These are phyloP conservation scores for Plemyria rubiginata DNA, from an alignment of 2,888 invertebrate species.

Conservation along the genomic window DNA sequence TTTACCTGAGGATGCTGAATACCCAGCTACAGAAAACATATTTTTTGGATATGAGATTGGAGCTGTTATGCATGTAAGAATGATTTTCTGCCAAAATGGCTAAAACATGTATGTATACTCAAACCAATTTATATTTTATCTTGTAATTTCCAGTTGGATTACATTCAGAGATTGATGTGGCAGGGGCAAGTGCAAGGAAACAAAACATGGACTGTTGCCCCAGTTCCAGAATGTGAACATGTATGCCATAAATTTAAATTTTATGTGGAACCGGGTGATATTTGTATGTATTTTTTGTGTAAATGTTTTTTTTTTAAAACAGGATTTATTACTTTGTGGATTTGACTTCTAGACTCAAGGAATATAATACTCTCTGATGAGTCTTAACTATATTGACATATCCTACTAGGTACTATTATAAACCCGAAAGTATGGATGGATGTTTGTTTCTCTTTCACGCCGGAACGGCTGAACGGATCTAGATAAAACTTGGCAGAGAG, in stretches of 20 bases:
- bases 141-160: slow-evolving; percentile 89
- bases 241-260: slow-evolving; percentile 90
- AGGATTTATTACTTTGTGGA: neutral
- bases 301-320: neutral
- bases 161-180: slow-evolving; percentile 96
- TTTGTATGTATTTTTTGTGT: slow-evolving; percentile 68
- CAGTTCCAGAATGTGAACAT: slow-evolving; percentile 94
- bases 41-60: slow-evolving; percentile 96
- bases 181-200: slow-evolving; percentile 95
- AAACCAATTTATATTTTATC: neutral
- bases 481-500: too few species aligned
- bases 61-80: slow-evolving; percentile 94
- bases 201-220: slow-evolving; percentile 93
- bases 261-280: slow-evolving; percentile 93
- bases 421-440: too few species aligned
- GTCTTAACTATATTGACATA: too few species aligned
- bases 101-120: too few species aligned
- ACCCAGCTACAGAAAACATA: slow-evolving; percentile 94
- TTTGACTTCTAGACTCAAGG: too few species aligned
- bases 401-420: too few species aligned
- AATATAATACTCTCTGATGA: too few species aligned
- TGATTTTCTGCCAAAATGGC: too few species aligned
- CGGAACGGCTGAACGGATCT: too few species aligned
- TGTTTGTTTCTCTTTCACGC: too few species aligned
- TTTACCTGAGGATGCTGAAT: slow-evolving; percentile 94